Conservation (phyloP, 2,888 invertebrate genomes). For the Noctua fimbriata region DNA sequence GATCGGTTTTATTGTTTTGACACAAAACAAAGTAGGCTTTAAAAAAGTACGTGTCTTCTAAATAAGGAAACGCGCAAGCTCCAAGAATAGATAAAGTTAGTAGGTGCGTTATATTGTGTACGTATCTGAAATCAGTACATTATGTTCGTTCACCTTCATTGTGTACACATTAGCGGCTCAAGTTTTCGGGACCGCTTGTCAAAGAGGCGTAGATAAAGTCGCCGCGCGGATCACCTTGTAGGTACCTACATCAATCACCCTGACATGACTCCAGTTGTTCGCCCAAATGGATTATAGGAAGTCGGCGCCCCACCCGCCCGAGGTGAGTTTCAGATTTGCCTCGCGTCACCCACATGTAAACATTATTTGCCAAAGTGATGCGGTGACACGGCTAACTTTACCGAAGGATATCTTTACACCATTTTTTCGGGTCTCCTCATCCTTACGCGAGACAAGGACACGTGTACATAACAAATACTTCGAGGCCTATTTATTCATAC, state of each 20-base stretch:
- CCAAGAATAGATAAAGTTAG: slow-evolving; percentile 11
- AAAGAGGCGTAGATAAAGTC: slow-evolving; percentile 85
- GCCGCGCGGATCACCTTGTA: slow-evolving; percentile 80
- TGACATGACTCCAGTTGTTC: slow-evolving; percentile 89
- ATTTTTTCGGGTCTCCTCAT: slow-evolving; percentile 66
- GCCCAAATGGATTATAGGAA: slow-evolving; percentile 89
- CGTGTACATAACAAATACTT: slow-evolving; percentile 47
- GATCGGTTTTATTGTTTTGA: slow-evolving; percentile 73
- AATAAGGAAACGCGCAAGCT: slow-evolving; percentile 3
- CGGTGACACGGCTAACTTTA: slow-evolving; percentile 83
- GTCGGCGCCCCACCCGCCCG: slow-evolving; percentile 79
- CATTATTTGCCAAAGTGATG: slow-evolving; percentile 86
- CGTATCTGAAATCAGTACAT: slow-evolving; percentile 25
- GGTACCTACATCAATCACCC: slow-evolving; percentile 87
- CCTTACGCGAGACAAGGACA: slow-evolving; percentile 50
- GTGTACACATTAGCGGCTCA: slow-evolving; percentile 77
- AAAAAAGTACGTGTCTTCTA: slow-evolving; percentile 21
- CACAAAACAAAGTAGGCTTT: slow-evolving; percentile 56
- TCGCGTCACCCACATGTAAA: slow-evolving; percentile 85
- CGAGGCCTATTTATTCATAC: slow-evolving; percentile 47
- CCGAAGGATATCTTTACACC: slow-evolving; percentile 78
- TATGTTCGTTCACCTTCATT: slow-evolving; percentile 66
- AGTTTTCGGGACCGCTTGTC: slow-evolving; percentile 79
- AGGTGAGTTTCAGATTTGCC: slow-evolving; percentile 86
- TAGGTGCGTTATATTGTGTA: slow-evolving; percentile 6